Evolutionary conservation across 2,113 vertebrate genomes (phyloP).

Genomic region (Phyllopteryx taeniolatus): DNA sequence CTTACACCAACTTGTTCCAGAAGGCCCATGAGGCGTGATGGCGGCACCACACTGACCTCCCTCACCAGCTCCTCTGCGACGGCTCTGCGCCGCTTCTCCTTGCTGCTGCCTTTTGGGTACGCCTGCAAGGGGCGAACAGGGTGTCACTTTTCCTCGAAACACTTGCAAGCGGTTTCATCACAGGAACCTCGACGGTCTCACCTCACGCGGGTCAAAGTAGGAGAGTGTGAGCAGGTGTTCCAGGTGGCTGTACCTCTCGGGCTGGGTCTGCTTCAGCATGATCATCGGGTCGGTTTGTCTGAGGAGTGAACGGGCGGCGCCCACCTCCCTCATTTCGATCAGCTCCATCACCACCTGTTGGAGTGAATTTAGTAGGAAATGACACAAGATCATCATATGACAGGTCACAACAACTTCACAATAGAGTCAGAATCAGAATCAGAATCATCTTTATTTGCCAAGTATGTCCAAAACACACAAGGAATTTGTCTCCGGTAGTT

Average conservation of each 20-base stretch:
- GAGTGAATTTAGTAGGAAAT: neutral
- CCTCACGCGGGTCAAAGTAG: conserved; percentile 96
- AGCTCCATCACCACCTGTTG: conserved; percentile 92
- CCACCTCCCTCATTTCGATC: conserved; percentile 92
- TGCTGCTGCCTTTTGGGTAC: conserved; percentile 94
- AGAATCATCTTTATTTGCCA: too few relatives aligned
- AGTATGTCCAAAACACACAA: too few relatives aligned
- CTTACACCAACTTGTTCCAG: conserved; percentile 84
- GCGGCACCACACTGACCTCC: conserved; percentile 97
- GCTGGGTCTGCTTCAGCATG: conserved; percentile 96
- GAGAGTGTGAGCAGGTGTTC: conserved; percentile 90
- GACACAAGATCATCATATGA: neutral
- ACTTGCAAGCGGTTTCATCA: neutral
- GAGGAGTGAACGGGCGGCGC: conserved; percentile 90
- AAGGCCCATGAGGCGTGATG: conserved; percentile 94
- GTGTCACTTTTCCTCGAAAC: neutral
- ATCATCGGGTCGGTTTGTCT: conserved; percentile 98
- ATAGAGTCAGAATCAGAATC: too few relatives aligned
- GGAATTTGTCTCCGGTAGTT: too few relatives aligned
- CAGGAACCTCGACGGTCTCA: conserved; percentile 39
- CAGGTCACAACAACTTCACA: too few relatives aligned
- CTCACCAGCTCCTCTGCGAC: conserved; percentile 92
- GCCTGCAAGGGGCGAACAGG: conserved; percentile 70
- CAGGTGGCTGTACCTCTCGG: conserved; percentile 87
- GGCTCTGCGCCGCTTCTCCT: conserved; percentile 90